Evolutionary conservation across 2,888 invertebrate genomes (phyloP).

Genomic region (Eupithecia subumbrata): DNA sequence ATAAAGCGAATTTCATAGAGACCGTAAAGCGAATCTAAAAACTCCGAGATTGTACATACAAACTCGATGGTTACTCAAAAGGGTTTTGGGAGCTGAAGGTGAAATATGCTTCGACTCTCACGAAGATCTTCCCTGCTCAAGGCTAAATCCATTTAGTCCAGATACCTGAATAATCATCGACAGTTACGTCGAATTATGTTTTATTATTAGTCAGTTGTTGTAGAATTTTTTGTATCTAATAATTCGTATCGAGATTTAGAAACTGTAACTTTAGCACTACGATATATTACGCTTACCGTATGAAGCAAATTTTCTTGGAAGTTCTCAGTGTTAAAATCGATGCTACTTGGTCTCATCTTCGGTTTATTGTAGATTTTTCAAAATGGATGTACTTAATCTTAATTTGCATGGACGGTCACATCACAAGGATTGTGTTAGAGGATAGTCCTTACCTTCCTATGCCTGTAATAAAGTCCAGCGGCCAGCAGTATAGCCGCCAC

Average conservation of each 20-base stretch:
- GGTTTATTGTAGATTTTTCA: not conserved
- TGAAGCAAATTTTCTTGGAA: not conserved
- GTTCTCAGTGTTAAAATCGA: not conserved
- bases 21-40: no score
- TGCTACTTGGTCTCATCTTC: not conserved
- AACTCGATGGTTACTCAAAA: no score
- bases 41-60: no score
- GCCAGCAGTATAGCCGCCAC: conserved; percentile 86
- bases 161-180: no score
- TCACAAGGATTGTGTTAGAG: not conserved
- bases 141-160: not conserved
- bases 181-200: not conserved
- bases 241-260: no score
- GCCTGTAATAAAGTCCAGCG: conserved; percentile 85
- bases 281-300: not conserved
- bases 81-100: not conserved
- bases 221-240: not conserved
- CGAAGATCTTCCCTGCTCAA: not conserved
- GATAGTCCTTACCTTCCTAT: conserved; percentile 74
- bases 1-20: no score
- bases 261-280: not conserved
- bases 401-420: not conserved
- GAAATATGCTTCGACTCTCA: not conserved
- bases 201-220: not conserved
- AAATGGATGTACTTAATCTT: not conserved